Conservation (phyloP, 2,888 invertebrate species). For the Papilio demoleus region DNA sequence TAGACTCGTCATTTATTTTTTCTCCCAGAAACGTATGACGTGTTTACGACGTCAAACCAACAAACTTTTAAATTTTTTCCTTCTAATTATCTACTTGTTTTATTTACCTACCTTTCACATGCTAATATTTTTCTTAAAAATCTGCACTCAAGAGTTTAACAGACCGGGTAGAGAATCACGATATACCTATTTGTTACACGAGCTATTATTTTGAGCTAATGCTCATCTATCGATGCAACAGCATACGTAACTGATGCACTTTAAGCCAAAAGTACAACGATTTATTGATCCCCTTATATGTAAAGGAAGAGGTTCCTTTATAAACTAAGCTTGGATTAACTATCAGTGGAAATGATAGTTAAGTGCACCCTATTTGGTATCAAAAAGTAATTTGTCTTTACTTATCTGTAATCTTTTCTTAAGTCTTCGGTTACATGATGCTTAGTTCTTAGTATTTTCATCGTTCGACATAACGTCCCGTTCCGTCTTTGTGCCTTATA, state of each 20-base stretch:
- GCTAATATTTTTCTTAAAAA: too few species aligned
- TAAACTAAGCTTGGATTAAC: neutral
- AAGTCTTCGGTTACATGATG: constrained; percentile 11
- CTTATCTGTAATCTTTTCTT: constrained; percentile 6
- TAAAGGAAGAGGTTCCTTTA: constrained; percentile 10
- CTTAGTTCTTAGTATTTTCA: constrained; percentile 31
- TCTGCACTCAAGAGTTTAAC: neutral
- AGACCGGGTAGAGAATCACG: constrained; percentile 57
- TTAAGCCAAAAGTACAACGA: constrained; percentile 23
- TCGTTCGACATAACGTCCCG: neutral
- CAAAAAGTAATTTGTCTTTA: constrained; percentile 19
- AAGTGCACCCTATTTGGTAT: constrained; percentile 7
- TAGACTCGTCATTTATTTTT: too few species aligned
- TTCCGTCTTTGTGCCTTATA: neutral
- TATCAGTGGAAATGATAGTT: neutral
- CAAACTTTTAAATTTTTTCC: too few species aligned
- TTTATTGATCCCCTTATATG: constrained; percentile 3
- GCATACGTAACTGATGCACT: constrained; percentile 20
- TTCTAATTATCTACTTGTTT: too few species aligned
- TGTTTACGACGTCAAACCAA: too few species aligned
- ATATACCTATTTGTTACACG: constrained; percentile 52
- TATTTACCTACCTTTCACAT: too few species aligned
- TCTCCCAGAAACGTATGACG: too few species aligned
- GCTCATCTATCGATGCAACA: constrained; percentile 43
- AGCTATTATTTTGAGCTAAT: constrained; percentile 57